These are phyloP conservation scores for Hydractinia echinata DNA, from an alignment of 30 jellyfish, hydroid and myxozoan species.

Conservation along the genomic window DNA sequence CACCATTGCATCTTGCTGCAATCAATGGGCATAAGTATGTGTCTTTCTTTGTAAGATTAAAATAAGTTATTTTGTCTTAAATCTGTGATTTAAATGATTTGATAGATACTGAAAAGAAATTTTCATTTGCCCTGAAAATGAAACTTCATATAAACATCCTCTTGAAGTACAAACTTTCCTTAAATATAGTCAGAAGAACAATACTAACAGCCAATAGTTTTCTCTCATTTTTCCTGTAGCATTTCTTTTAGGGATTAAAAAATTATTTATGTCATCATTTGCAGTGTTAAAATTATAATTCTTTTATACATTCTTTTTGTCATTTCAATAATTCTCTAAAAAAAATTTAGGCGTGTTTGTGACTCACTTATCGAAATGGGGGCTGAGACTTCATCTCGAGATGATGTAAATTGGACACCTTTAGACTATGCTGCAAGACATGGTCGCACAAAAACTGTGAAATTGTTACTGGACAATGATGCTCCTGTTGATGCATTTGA, in stretches of 20 bases:
- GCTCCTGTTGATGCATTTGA: slow-evolving; percentile 92
- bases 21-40: slow-evolving; percentile 68
- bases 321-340: too few relatives aligned
- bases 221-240: too few relatives aligned
- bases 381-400: slow-evolving; percentile 90
- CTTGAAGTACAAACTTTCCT: neutral
- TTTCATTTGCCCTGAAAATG: neutral
- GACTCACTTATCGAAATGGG: slow-evolving; percentile 74
- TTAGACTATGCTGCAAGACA: slow-evolving; percentile 85
- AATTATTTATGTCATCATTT: too few relatives aligned
- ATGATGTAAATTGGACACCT: slow-evolving; percentile 94
- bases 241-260: too few relatives aligned
- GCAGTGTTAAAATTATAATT: too few relatives aligned
- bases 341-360: slow-evolving; percentile 40
- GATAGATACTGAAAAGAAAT: neutral
- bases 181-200: too few relatives aligned
- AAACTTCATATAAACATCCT: neutral
- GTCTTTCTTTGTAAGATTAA: neutral
- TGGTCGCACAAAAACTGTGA: slow-evolving; percentile 67
- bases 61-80: too few relatives aligned
- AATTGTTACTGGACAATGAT: slow-evolving; percentile 66
- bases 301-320: too few relatives aligned
- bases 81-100: too few relatives aligned
- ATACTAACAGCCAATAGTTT: too few relatives aligned
- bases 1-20: slow-evolving; percentile 92